phyloP scores from a whole-genome alignment of 1,140 invertebrate genomes.

The Caerostris extrusa region DNA sequence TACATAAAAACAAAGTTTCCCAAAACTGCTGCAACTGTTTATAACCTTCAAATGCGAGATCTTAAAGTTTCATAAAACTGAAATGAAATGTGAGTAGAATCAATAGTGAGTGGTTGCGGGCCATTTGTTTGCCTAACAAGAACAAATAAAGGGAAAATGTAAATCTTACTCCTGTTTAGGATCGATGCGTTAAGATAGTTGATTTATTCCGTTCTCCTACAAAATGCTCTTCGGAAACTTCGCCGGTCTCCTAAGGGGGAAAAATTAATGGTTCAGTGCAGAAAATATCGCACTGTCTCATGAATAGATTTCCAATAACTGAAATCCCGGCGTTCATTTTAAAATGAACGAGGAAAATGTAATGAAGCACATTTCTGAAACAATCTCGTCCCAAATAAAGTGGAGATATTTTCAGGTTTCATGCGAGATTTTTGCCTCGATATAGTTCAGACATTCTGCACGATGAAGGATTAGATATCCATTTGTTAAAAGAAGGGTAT shows the following conservation, averaged over 20 bases:
- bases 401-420: background rate
- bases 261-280: conserved; percentile 14
- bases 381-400: background rate
- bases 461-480: background rate
- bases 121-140: background rate
- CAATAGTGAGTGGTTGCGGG: background rate
- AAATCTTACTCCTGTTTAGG: background rate
- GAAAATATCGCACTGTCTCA: background rate
- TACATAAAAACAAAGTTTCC: background rate
- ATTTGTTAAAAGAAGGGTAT: background rate
- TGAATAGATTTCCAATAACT: conserved; percentile 28
- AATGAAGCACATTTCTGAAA: background rate
- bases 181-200: background rate
- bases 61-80: background rate
- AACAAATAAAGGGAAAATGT: background rate
- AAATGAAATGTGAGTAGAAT: background rate
- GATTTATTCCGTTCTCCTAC: background rate
- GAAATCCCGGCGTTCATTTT: background rate
- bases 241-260: background rate
- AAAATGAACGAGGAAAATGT: background rate
- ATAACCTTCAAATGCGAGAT: background rate
- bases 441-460: background rate
- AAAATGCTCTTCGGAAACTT: background rate
- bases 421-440: background rate
- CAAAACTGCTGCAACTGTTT: background rate